phyloP scores from a whole-genome alignment of 2,113 vertebrate species.

The Crocuta crocuta region DNA sequence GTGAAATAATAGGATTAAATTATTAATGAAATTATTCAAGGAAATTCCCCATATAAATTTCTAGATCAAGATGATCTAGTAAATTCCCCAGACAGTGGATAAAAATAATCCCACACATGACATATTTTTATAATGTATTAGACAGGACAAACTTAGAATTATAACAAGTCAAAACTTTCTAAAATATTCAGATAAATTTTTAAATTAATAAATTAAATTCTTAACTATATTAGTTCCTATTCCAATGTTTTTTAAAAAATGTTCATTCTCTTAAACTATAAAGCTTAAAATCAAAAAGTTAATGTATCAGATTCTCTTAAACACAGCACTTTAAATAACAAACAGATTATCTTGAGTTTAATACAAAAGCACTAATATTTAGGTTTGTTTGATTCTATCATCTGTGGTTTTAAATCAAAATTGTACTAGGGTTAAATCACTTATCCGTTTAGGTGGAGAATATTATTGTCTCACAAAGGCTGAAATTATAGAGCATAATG shows the following conservation, averaged over 20 bases:
- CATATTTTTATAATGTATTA: not conserved
- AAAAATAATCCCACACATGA: not conserved
- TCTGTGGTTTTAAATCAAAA: not conserved
- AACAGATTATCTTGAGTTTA: not conserved
- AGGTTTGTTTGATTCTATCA: not conserved
- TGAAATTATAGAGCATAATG: not conserved
- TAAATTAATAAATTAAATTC: not conserved
- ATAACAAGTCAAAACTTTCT: not conserved
- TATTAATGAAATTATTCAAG: not conserved
- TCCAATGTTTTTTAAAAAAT: not conserved
- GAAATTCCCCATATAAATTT: not conserved
- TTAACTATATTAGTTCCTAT: not conserved
- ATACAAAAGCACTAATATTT: not conserved
- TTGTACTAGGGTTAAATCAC: not conserved
- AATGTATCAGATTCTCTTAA: not conserved
- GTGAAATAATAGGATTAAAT: not conserved
- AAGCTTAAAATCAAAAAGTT: conserved; percentile 9
- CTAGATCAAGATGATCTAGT: not conserved
- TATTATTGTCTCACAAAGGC: not conserved
- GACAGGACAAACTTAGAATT: not conserved
- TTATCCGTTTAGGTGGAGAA: not conserved
- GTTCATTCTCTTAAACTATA: not conserved
- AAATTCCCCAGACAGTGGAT: not conserved
- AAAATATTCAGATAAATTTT: conserved; percentile 20
- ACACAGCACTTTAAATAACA: not conserved